phyloP scores from a whole-genome alignment of 53 echinoderm and acorn worm genomes.

The Hippasteria phrygiana region DNA sequence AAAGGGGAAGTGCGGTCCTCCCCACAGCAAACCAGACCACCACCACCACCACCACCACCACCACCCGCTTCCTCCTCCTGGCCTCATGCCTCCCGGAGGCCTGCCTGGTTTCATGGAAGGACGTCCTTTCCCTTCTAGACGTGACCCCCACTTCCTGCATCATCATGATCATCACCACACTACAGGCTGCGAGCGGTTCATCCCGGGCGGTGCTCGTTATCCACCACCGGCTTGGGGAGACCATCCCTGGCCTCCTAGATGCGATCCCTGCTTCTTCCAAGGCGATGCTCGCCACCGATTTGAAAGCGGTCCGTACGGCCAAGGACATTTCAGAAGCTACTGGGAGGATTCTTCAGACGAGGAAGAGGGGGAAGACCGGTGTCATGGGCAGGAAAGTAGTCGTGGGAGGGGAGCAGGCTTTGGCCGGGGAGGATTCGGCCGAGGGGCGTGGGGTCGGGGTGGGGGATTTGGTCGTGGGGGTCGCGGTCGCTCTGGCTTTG shows the following conservation, averaged over 20 bases:
- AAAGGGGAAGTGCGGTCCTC: neutral
- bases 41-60: neutral
- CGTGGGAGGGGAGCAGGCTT: neutral
- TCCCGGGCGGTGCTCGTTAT: neutral
- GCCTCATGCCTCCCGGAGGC: neutral
- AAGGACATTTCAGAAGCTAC: neutral
- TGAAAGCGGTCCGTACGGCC: neutral
- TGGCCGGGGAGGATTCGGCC: neutral
- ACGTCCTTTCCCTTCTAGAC: neutral
- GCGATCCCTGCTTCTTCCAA: too few species aligned
- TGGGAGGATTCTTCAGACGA: neutral
- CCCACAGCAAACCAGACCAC: neutral
- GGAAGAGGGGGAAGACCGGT: neutral
- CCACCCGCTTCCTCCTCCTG: neutral
- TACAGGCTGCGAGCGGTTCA: neutral
- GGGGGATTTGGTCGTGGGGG: conserved; percentile 1
- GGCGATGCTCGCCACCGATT: neutral
- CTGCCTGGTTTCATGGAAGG: neutral
- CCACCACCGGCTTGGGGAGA: too few species aligned
- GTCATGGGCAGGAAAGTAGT: neutral
- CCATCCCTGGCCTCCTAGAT: too few species aligned
- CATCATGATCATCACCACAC: neutral
- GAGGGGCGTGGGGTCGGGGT: neutral
- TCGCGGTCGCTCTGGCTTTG: neutral
- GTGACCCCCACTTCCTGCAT: neutral